Base-by-base conservation (phyloP, 2,888 invertebrate species). In the Rosalia funebris region DNA sequence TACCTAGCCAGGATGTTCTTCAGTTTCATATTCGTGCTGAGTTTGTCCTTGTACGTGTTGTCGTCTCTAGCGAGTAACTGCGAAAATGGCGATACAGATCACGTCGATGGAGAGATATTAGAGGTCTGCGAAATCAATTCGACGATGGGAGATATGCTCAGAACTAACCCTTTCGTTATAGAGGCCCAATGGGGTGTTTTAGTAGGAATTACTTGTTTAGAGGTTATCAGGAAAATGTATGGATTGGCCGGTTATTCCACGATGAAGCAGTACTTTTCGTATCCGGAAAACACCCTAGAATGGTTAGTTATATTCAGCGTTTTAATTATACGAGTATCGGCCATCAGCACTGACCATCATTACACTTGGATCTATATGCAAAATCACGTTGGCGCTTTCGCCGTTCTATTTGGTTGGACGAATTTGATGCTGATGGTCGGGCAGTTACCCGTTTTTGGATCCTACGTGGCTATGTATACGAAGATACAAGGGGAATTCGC, bases 401-500 rank as follows among this genome's bases (percentile, higher is more conserved):
- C 93, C 0, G 92, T 93, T 0, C 84, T 94, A 2, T 88, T 92
- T 31, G 92, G 92, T 1, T 94, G 94, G 94, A 91, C 92, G 1
- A 93, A 94, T 79, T 83, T 93, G 10, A 93, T 94, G 92, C 83
- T 93, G 77, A 93, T 93, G 91, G 90, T 95, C 56, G 95, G 95
- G 0, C 92, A 95, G 73, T 82, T 95, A 25, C 95, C 95, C 0
- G 88, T 93, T 46, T 92, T 95, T 75, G 95, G 94, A 11, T 91
- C 93, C 0, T 95, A 95, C 75, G 93, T 95, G 1, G 94, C 94
- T 0, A 94, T 94, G 94, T 93, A 93, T 71, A 93, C 93, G 1
- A 89, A 91, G 79, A 93, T 93, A 0, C 92, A 92, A 77, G 91
- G 90, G 45, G 93, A 94, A 82, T 93, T 94, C 71, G 91, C 91